Base-by-base conservation (phyloP, 1,140 invertebrate species). In the Drosophila chauvacae region DNA sequence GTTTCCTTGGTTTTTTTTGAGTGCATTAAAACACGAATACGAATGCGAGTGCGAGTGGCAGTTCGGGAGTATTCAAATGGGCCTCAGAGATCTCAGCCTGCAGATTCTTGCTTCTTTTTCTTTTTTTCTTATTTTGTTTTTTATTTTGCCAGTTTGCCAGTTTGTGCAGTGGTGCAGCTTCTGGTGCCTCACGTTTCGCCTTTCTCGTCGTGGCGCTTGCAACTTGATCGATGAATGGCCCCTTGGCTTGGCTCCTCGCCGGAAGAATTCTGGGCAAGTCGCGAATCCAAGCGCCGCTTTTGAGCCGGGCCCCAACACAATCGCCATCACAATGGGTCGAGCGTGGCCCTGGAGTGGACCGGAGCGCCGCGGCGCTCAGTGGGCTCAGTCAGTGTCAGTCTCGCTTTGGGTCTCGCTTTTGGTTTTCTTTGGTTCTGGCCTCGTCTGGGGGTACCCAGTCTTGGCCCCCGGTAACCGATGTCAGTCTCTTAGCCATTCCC, bases 171-270 rank as follows among this genome's bases (percentile, higher is more conserved):
- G 44, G 28, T 45, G 69, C 69, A 72, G 70, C 70, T 72, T 60
- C 70, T 72, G 70, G 70, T 74, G 80, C 83, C 83, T 87, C 83
- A 80, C 84, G 83, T 88, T 88, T 77, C 75, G 47, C 57, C 75
- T 77, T 78, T 63, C 83, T 87, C 77, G 83, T 80, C 84, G 85
- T 88, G 85, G 84, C 84, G 85, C 85, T 90, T 90, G 81, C 84
- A 90, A 90, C 73, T 90, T 88, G 84, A 88, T 88, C 84, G 84
- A 88, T 88, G 84, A 88, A 88, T 88, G 84, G 84, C 72, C 85
- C 58, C 58, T 26, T 57, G 35, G 16, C 35, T 9, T 1, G 53
- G 16, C 16, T 23, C 39, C 18, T 1, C 23, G 16, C 37, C 39
- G 53, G 64, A 74, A 48, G 33, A 51, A 30, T 60, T 78, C 84